A percentile compares a stretch with the other conserved stretches of the same genome.
Conservation (phyloP, 2,888 invertebrate species). For the Argynnis bischoffii region DNA sequence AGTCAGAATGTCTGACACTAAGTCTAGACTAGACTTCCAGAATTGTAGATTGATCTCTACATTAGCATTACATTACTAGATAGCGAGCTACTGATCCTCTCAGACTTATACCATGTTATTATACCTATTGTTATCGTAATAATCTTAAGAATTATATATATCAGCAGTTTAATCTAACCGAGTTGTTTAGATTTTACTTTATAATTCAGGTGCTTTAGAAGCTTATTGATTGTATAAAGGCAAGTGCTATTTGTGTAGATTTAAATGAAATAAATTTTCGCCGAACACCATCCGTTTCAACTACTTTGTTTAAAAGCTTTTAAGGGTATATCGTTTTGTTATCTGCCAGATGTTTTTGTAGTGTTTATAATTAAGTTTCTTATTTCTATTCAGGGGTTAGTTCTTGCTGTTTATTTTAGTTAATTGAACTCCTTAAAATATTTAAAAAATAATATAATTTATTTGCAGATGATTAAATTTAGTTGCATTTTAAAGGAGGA, state of each 20-base stretch:
- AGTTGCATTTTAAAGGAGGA: neutral
- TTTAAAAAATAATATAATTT: neutral
- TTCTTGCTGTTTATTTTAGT: neutral
- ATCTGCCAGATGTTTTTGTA: slow-evolving; percentile 18
- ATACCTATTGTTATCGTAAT: slow-evolving; percentile 8
- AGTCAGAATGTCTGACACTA: slow-evolving; percentile 46
- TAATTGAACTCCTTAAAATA: neutral
- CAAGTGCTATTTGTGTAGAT: slow-evolving; percentile 37
- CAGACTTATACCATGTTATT: slow-evolving; percentile 3
- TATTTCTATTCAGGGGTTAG: neutral
- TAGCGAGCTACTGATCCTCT: slow-evolving; percentile 16
- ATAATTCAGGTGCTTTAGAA: slow-evolving; percentile 27
- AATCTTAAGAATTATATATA: slow-evolving; percentile 11
- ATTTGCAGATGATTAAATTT: neutral
- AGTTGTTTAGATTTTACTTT: slow-evolving; percentile 27
- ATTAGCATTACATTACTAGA: slow-evolving; percentile 55
- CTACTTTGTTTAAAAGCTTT: slow-evolving; percentile 39
- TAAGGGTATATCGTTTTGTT: slow-evolving; percentile 32
- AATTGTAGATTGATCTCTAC: slow-evolving; percentile 59
- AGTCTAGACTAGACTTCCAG: slow-evolving; percentile 46
- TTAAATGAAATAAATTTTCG: slow-evolving; percentile 39
- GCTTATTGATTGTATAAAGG: slow-evolving; percentile 36
- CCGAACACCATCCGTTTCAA: slow-evolving; percentile 33
- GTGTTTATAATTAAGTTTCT: slow-evolving; percentile 9
- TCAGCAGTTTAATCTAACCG: slow-evolving; percentile 22